These are phyloP conservation scores for Idaea aversata DNA, from an alignment of 2,888 invertebrate species.

Conservation along the genomic window DNA sequence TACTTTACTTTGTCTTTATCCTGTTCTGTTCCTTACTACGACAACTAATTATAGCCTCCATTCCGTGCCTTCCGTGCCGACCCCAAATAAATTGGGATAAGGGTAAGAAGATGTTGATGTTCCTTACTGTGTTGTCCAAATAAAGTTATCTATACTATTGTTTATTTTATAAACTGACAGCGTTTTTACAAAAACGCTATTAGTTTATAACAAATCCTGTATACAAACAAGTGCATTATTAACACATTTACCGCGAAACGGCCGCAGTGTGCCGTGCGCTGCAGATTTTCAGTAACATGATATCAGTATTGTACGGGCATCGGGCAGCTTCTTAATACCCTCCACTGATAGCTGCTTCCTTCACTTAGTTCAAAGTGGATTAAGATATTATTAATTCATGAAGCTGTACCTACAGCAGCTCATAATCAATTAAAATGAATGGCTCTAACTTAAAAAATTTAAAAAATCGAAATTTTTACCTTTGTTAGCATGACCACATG, in stretches of 20 bases:
- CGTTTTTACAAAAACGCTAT: conserved; percentile 13
- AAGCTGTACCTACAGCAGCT: not conserved
- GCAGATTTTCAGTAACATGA: conserved; percentile 35
- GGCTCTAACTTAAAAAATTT: too few relatives aligned
- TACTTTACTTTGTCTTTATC: too few relatives aligned
- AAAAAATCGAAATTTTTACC: too few relatives aligned
- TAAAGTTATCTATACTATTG: too few relatives aligned
- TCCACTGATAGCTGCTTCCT: conserved; percentile 42
- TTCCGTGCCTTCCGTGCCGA: too few relatives aligned
- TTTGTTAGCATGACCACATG: too few relatives aligned
- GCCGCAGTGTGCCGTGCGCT: conserved; percentile 45
- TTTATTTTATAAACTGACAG: not conserved
- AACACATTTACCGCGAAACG: conserved; percentile 67
- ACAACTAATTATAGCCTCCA: too few relatives aligned
- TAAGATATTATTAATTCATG: not conserved
- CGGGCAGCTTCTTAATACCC: conserved; percentile 26
- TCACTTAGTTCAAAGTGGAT: conserved; percentile 6
- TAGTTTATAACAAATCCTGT: conserved; percentile 21
- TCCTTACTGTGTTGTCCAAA: too few relatives aligned
- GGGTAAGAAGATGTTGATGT: too few relatives aligned
- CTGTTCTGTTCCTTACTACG: too few relatives aligned
- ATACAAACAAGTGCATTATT: conserved; percentile 38
- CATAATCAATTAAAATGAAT: too few relatives aligned
- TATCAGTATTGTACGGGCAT: conserved; percentile 29
- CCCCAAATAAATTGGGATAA: too few relatives aligned